Percentiles rank a stretch among this genome's conserved stretches.
These are phyloP conservation scores for Tretioscincus oriximinensis DNA, from an alignment of 2,113 vertebrate species.

Conservation along the genomic window DNA sequence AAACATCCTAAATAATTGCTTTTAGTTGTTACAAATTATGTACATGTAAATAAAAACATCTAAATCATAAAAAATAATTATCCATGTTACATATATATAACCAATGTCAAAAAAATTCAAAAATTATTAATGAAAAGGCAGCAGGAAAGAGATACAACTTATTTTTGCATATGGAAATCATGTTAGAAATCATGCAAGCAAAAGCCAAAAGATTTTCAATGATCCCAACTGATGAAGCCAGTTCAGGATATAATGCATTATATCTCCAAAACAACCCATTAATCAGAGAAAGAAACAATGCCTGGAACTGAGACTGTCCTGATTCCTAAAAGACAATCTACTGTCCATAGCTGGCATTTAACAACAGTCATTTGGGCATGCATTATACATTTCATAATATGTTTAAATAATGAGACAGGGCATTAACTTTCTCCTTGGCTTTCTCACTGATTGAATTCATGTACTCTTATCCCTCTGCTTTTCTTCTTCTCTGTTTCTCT, in stretches of 20 bases:
- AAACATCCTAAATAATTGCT: constrained; percentile 35
- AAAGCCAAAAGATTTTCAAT: not conserved
- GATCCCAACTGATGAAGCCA: not conserved
- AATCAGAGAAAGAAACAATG: not conserved
- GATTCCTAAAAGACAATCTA: not conserved
- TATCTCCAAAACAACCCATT: not conserved
- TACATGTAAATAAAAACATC: constrained; percentile 39
- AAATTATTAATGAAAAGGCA: not conserved
- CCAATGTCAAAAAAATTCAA: not conserved
- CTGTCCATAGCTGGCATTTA: not conserved
- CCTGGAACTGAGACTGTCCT: not conserved
- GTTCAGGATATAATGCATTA: not conserved
- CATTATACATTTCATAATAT: not conserved
- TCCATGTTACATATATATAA: not conserved
- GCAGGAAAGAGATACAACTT: not conserved
- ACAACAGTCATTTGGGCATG: not conserved
- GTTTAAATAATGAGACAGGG: not conserved
- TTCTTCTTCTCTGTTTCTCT: not conserved
- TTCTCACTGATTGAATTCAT: not conserved
- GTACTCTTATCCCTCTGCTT: not conserved
- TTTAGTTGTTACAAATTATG: not conserved
- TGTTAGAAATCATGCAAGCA: not conserved
- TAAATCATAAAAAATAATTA: not conserved
- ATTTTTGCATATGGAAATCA: no score
- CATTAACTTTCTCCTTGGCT: not conserved